Base-by-base conservation (phyloP, 2,888 invertebrate genomes). In the Eutolmus rufibarbis region DNA sequence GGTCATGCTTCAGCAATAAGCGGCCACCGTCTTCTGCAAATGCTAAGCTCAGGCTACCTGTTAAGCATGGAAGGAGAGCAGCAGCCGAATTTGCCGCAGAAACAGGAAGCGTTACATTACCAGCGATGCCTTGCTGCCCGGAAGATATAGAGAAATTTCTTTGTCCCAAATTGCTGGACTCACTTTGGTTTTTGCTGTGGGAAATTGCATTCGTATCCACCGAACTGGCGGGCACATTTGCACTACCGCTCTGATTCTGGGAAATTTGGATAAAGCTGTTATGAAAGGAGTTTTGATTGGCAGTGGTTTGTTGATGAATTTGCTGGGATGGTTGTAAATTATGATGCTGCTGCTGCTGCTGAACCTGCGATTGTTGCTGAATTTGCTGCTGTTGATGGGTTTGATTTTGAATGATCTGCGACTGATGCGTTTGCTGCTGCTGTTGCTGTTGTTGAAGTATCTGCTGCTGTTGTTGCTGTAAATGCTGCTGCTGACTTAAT, bases 11-110 rank as follows among this genome's bases (percentile, higher is more conserved):
- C 84, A 96, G 91, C 74, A 96, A 93, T 76, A 96, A 92, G 34
- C 95, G 93, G 56, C 92, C 95, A 9, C 95, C 95, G 89, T 96
- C 95, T 91, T 96, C 96, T 0, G 95, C 94, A 79, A 96, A 93
- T 0, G 95, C 94, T 87, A 96, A 91, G 88, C 95, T 94, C 87
- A 95, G 93, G 86, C 95, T 95, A 1, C 95, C 95, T 31, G 94
- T 94, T 8, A 95, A 91, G 89, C 95, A 95, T 1, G 94, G 93
- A 81, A 94, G 93, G 57, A 94, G 89, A 8, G 92, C 90, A 34
- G 92, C 91, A 0, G 92, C 91, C 19, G 86, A 84, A 16, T 74
- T 85, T 1, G 87, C 23, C 9, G 91, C 90, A n/a, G 91, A 91
- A 34, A 91, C 91, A 0, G 91, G 88, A n/a, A 91, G 91, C n/a